Base-by-base conservation (phyloP, 2,888 invertebrate genomes). In the Hydriomena furcata region DNA sequence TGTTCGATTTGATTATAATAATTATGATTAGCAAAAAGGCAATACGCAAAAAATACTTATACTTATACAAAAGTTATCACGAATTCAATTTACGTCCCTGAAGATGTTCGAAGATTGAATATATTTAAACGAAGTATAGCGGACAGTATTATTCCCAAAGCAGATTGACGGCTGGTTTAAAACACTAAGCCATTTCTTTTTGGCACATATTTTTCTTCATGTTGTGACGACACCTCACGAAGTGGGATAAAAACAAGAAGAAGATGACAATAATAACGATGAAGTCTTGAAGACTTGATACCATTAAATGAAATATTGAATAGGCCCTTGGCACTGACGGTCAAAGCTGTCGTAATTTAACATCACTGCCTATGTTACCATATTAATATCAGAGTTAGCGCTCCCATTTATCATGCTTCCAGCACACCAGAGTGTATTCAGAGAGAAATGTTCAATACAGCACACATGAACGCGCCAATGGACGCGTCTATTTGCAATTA, bases 401-500 rank as follows among this genome's bases (percentile, higher is more conserved):
- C 51, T 51, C 30, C 50, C 43, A 60, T 58, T 55, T 47, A 55
- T 51, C 47, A 47, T 44, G 27, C 23, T 7, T 43, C 41, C 43
- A 24, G 12, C 43, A 36, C 41, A 44, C 40, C 28, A n/a, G 41
- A 46, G 46, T 54, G 50, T 24, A 47, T 48, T 48, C 36, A 40
- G 42, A 13, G 49, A 35, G 55, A 44, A 53, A 37, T 51, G 57
- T 58, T 54, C 52, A 47, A 58, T 58, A 47, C 47, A 46, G 49
- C 52, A 41, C 61, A 57, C 57, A 55, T 63, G 61, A 63, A 60
- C 51, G 63, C 62, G 52, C 32, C 55, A 48, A 13, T 60, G 52
- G 52, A 30, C 52, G 36, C 59, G 51, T 48, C 55, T 62, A 54
- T 52, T 35, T 56, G 55, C 53, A 53, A 61, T 57, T 53, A 62